Evolutionary conservation across 2,888 invertebrate genomes (phyloP).

Genomic region (Diarsia brunnea): DNA sequence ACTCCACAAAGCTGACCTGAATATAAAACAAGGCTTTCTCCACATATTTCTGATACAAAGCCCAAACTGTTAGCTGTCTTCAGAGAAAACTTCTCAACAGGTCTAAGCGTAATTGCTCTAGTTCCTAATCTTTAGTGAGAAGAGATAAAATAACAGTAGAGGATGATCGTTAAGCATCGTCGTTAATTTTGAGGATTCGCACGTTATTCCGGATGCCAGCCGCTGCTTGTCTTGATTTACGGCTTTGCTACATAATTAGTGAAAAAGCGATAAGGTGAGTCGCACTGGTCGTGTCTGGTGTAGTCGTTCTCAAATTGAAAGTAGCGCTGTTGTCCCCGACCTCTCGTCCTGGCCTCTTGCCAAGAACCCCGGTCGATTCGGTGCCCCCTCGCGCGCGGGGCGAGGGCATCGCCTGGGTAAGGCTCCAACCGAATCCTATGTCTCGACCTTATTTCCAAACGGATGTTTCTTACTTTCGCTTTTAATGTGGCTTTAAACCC

Average conservation of each 20-base stretch:
- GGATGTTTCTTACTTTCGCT: conserved; percentile 61
- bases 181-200: conserved; percentile 10
- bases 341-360: conserved; percentile 78
- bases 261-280: conserved; percentile 47
- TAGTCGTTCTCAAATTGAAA: conserved; percentile 78
- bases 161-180: conserved; percentile 26
- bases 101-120: conserved; percentile 34
- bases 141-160: conserved; percentile 24
- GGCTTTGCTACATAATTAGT: conserved; percentile 37
- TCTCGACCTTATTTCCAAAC: conserved; percentile 69
- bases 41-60: conserved; percentile 19
- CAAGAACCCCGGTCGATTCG: conserved; percentile 83
- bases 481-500: conserved; percentile 57
- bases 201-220: conserved; percentile 10
- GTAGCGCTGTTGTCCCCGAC: conserved; percentile 73
- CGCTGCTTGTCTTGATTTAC: conserved; percentile 26
- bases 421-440: conserved; percentile 62
- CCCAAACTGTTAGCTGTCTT: conserved; percentile 3
- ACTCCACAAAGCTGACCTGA: conserved; percentile 43
- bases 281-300: conserved; percentile 72
- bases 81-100: conserved; percentile 18
- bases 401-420: conserved; percentile 65
- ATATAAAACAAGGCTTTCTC: conserved; percentile 38
- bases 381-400: conserved; percentile 67
- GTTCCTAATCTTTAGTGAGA: conserved; percentile 26